These are phyloP conservation scores for Callionymus lyra DNA, from an alignment of 2,113 vertebrate species.

Conservation along the genomic window DNA sequence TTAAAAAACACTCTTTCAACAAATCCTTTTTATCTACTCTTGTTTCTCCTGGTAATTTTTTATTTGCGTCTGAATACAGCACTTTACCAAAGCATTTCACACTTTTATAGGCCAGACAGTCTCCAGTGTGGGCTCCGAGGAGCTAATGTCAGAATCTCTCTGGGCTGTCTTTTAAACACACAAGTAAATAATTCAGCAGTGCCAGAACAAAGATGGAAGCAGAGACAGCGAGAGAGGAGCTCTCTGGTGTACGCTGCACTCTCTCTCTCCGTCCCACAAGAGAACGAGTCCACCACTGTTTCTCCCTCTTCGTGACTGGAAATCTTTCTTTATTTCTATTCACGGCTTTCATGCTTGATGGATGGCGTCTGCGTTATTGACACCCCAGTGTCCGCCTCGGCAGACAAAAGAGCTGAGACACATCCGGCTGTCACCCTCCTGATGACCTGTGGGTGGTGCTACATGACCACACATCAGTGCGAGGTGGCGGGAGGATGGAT, in stretches of 20 bases:
- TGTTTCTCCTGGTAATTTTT: slow-evolving; percentile 27
- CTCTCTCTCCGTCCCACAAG: slow-evolving; percentile 39
- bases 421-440: slow-evolving; percentile 39
- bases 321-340: slow-evolving; percentile 14
- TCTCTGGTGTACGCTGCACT: slow-evolving; percentile 33
- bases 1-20: slow-evolving; percentile 28
- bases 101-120: slow-evolving; percentile 25
- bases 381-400: slow-evolving; percentile 5
- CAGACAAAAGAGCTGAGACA: slow-evolving; percentile 4
- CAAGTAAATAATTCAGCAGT: slow-evolving; percentile 55
- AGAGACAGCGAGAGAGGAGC: slow-evolving; percentile 14
- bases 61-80: slow-evolving; percentile 22
- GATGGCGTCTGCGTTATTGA: slow-evolving; percentile 10
- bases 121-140: slow-evolving; percentile 12
- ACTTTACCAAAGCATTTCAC: slow-evolving; percentile 18
- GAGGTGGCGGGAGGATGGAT: slow-evolving; percentile 1
- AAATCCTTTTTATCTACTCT: not conserved
- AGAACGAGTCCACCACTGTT: slow-evolving; percentile 26
- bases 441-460: slow-evolving; percentile 93
- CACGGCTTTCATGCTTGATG: slow-evolving; percentile 15
- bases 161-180: slow-evolving; percentile 45
- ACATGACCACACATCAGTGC: slow-evolving; percentile 68
- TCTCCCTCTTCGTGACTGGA: slow-evolving; percentile 14
- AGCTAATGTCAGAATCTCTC: slow-evolving; percentile 39
- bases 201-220: slow-evolving; percentile 47